Evolutionary conservation across 2,113 vertebrate species (phyloP).

Genomic region (Varanus komodoensis): DNA sequence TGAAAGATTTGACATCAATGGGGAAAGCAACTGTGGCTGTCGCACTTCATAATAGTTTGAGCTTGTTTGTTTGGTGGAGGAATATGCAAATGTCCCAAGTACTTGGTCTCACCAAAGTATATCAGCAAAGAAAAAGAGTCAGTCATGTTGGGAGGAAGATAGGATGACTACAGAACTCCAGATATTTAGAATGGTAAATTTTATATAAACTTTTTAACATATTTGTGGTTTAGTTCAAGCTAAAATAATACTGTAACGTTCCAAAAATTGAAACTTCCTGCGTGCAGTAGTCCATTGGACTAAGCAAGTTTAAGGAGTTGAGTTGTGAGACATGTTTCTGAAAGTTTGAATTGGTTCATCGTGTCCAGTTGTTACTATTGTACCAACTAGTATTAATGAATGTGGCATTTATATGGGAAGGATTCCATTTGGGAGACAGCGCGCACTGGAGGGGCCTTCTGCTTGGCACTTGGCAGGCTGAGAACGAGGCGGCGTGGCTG

Average conservation of each 20-base stretch:
- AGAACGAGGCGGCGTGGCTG: background rate
- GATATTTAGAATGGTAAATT: background rate
- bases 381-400: background rate
- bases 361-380: too few species aligned
- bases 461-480: background rate
- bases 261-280: background rate
- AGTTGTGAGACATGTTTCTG: background rate
- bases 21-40: background rate
- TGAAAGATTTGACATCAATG: background rate
- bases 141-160: background rate
- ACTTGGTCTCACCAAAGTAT: background rate
- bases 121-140: background rate
- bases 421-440: background rate
- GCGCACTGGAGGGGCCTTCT: background rate
- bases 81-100: background rate
- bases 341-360: background rate
- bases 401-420: background rate
- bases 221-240: background rate
- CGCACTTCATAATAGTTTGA: background rate
- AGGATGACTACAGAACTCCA: background rate
- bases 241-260: background rate
- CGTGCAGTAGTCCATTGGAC: background rate
- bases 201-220: background rate
- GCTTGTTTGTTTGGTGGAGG: background rate
- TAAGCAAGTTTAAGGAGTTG: background rate